Evolutionary conservation across 2,888 invertebrate species (phyloP), one percentile per base, ranked within the genome.

Genomic region (Amiota minor): DNA sequence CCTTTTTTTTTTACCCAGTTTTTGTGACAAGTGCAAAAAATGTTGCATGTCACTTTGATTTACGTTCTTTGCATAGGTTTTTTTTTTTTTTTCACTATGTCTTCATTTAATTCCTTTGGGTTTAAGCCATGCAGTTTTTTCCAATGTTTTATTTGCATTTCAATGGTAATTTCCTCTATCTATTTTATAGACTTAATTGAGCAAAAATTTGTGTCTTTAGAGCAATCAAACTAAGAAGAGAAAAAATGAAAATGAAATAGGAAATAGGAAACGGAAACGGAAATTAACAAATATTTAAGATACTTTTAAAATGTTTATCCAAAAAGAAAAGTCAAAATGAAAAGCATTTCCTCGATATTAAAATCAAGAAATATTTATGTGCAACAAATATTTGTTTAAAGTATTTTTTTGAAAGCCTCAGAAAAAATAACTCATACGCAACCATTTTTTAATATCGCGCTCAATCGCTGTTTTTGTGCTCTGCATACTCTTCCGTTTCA

Each of bases 31-130:
- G 71, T 69, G 53, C 55, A 69, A 55, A 20, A 70, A 74, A 75
- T 79, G 76, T 79, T 70, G 74, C 75, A 77, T 77, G 83, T 79
- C 85, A 80, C 80, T 80, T 80, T 86, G 85, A 86, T 86, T 86
- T 86, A 84, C 83, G 83, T 80, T 78, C 77, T 78, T 80, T 73
- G 55, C 62, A 46, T 56, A 72, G 14, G 55, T 55, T 70, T 73
- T 50, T 71, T 49, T 23, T 45, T n/a, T n/a, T 20, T 47, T 18
- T 20, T 53, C 46, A 62, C 49, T 47, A 16, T 69, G 35, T 6
- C 6, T 35, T n/a, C 35, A 49, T 65, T 12, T 49, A 65, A 65
- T 6, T 65, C 62, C 62, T 23, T 23, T 23, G 62, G 62, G 23
- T 49, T 47, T 65, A 10, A n/a, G 67, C 16, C 16, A 49, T n/a